Percentiles rank a stretch among this genome's conserved stretches.
Conservation (phyloP, 2,888 invertebrate species). For the Caenorhabditis japonica region DNA sequence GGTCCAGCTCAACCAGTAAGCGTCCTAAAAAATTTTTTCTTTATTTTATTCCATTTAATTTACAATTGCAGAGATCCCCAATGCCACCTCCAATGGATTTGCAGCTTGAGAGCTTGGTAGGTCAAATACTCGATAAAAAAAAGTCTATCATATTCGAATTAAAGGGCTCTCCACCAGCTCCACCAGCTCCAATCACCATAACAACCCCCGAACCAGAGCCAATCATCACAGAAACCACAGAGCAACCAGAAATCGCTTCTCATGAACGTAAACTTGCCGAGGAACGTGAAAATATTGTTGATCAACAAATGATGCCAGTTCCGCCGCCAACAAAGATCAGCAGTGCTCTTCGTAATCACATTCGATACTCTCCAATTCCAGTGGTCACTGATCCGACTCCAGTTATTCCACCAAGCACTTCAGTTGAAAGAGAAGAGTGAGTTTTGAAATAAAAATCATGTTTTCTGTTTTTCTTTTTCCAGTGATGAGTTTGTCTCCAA, state of each 20-base stretch:
- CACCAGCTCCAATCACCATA: conserved; percentile 18
- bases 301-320: conserved; percentile 43
- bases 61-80: conserved; percentile 28
- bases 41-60: too few species aligned
- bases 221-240: conserved; percentile 8
- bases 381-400: conserved; percentile 25
- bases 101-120: conserved; percentile 21
- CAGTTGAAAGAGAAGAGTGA: conserved; percentile 41
- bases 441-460: neutral
- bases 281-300: conserved; percentile 45
- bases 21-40: too few species aligned
- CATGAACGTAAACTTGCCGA: conserved; percentile 43
- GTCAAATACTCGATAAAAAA: neutral
- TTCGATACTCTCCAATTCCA: conserved; percentile 47
- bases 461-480: conserved; percentile 7
- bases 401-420: conserved; percentile 49
- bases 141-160: neutral
- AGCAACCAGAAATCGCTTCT: conserved; percentile 24
- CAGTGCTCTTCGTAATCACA: conserved; percentile 42
- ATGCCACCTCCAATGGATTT: conserved; percentile 30
- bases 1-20: conserved; percentile 46
- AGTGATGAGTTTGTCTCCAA: conserved; percentile 50
- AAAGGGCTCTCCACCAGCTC: conserved; percentile 27
- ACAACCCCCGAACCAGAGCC: neutral
- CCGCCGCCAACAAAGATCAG: conserved; percentile 46